A percentile compares a stretch with the other conserved stretches of the same genome.
phyloP scores from a whole-genome alignment of 2,113 vertebrate species.

The Martes martes region DNA sequence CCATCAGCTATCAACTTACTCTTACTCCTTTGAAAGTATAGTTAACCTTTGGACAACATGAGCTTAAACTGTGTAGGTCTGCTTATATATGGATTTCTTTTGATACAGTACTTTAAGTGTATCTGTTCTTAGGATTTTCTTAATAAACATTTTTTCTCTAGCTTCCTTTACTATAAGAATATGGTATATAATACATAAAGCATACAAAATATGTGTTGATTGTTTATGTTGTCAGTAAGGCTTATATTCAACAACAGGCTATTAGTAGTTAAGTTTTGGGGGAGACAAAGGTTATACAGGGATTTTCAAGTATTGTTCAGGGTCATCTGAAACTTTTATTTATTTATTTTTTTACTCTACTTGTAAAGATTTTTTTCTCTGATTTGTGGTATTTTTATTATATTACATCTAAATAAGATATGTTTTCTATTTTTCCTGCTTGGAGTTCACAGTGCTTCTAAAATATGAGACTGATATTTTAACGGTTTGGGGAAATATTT shows the following conservation, averaged over 20 bases:
- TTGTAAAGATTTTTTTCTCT: not conserved
- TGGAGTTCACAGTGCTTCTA: not conserved
- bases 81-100: not conserved
- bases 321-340: not conserved
- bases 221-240: not conserved
- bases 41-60: not conserved
- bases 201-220: not conserved
- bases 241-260: not conserved
- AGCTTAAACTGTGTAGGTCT: not conserved
- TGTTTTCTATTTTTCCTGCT: not conserved
- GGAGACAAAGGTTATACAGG: not conserved
- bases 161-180: not conserved
- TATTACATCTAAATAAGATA: not conserved
- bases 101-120: not conserved
- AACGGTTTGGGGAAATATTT: not conserved
- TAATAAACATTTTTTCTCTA: not conserved
- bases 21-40: not conserved
- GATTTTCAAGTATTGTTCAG: not conserved
- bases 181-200: not conserved
- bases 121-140: not conserved
- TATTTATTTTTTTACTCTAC: not conserved
- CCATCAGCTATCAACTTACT: not conserved
- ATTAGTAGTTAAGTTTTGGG: not conserved
- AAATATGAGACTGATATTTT: not conserved
- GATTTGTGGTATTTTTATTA: not conserved